Percentiles rank a stretch among this genome's conserved stretches.
Evolutionary conservation across 2,888 invertebrate species (phyloP).

Genomic region (Microctonus aethiopoides): DNA sequence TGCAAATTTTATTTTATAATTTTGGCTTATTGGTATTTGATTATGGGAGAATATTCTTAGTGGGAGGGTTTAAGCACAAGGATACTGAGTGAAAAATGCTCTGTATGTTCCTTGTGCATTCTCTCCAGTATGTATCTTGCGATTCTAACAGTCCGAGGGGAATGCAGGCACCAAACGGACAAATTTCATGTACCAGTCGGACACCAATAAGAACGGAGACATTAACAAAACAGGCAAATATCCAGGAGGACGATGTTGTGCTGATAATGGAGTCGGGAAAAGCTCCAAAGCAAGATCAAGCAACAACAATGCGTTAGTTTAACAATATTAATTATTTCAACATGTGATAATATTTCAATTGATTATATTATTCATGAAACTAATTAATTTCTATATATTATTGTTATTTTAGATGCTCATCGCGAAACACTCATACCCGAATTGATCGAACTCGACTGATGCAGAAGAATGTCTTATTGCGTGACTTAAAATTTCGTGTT

Average conservation of each 20-base stretch:
- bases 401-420: conserved; percentile 15
- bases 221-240: neutral
- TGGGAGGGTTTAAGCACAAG: conserved; percentile 49
- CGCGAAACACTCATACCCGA: conserved; percentile 34
- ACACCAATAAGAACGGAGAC: neutral
- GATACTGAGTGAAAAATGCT: conserved; percentile 40
- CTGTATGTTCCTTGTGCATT: conserved; percentile 54
- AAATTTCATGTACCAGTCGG: conserved; percentile 38
- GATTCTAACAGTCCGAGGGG: conserved; percentile 66
- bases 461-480: conserved; percentile 49
- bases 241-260: neutral
- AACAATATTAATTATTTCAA: neutral
- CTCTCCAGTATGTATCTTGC: conserved; percentile 59
- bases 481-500: conserved; percentile 58
- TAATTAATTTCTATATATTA: too few relatives aligned
- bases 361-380: too few relatives aligned
- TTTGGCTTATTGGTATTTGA: conserved; percentile 7
- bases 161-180: conserved; percentile 61
- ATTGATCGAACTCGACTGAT: conserved; percentile 61
- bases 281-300: neutral
- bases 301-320: neutral
- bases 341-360: too few relatives aligned
- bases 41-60: too few relatives aligned
- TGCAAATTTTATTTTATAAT: neutral
- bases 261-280: neutral